Evolutionary conservation across 2,888 invertebrate genomes (phyloP).

Genomic region (Aphodius sticticus): DNA sequence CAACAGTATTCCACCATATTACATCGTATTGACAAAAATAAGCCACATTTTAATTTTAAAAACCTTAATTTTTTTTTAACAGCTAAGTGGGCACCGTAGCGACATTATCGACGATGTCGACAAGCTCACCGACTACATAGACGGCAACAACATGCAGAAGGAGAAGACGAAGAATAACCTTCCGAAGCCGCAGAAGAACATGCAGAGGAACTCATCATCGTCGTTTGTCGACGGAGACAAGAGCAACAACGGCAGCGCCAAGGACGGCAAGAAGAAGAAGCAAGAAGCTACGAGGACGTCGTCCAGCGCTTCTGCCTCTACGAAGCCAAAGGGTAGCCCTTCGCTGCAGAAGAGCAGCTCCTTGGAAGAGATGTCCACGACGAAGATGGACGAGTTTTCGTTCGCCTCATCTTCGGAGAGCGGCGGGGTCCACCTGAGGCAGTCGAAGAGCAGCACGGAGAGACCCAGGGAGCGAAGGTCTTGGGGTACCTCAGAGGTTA

Average conservation of each 20-base stretch:
- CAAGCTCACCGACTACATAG: slow-evolving; percentile 80
- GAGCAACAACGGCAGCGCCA: slow-evolving; percentile 61
- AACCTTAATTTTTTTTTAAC: slow-evolving; percentile 18
- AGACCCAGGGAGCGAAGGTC: slow-evolving; percentile 53
- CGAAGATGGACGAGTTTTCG: slow-evolving; percentile 73
- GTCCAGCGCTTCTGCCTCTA: slow-evolving; percentile 27
- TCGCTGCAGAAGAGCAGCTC: slow-evolving; percentile 77
- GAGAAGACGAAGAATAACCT: slow-evolving; percentile 30
- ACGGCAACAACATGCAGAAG: slow-evolving; percentile 65
- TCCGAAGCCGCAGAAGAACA: slow-evolving; percentile 38
- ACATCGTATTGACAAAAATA: too few relatives aligned
- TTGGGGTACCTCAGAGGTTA: slow-evolving; percentile 48
- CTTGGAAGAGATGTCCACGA: slow-evolving; percentile 81
- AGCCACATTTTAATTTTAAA: background rate
- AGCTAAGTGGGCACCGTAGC: slow-evolving; percentile 80
- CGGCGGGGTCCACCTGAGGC: slow-evolving; percentile 49
- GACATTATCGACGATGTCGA: slow-evolving; percentile 75
- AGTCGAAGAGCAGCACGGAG: slow-evolving; percentile 50
- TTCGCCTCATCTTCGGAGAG: slow-evolving; percentile 35
- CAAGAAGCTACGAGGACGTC: slow-evolving; percentile 45
- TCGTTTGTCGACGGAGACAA: slow-evolving; percentile 62
- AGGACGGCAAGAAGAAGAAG: slow-evolving; percentile 51
- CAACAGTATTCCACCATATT: too few relatives aligned
- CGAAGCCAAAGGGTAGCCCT: slow-evolving; percentile 55
- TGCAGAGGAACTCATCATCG: slow-evolving; percentile 46